Percentiles rank a stretch among this genome's conserved stretches.
Evolutionary conservation across 2,797 vertebrate genomes (phyloP).

Genomic region (Tadarida brasiliensis): DNA sequence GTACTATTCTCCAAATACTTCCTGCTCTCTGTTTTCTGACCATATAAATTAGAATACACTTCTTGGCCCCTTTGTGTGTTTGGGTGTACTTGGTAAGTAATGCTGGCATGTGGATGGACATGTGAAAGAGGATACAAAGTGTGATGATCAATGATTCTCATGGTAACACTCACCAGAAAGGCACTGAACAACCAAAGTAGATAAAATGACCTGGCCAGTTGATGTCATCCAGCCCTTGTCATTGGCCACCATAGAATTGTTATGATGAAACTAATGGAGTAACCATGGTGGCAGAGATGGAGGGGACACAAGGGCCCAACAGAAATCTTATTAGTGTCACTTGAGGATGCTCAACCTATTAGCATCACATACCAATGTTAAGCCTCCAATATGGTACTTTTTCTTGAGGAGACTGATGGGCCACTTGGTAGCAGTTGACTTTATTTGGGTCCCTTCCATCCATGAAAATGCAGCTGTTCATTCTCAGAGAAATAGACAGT

Average conservation of each 20-base stretch:
- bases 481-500: constrained; percentile 17
- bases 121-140: background rate
- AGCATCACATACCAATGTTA: background rate
- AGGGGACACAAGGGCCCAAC: background rate
- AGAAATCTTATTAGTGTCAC: background rate
- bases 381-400: background rate
- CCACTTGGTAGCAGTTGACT: background rate
- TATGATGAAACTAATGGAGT: constrained; percentile 27
- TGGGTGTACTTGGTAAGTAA: background rate
- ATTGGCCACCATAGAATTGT: background rate
- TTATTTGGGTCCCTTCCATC: background rate
- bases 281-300: background rate
- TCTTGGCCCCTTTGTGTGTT: background rate
- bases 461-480: constrained; percentile 7
- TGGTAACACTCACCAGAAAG: background rate
- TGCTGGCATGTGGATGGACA: background rate
- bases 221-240: background rate
- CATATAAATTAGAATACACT: constrained; percentile 20
- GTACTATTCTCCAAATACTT: constrained; percentile 52
- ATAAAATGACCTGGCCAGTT: background rate
- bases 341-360: background rate
- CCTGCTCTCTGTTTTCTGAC: background rate
- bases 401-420: background rate
- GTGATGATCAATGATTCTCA: constrained; percentile 10
- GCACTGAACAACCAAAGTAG: background rate